Percentiles rank a stretch among this genome's conserved stretches.
Conservation (phyloP, 2,113 vertebrate species). For the Oncorhynchus kisutch region DNA sequence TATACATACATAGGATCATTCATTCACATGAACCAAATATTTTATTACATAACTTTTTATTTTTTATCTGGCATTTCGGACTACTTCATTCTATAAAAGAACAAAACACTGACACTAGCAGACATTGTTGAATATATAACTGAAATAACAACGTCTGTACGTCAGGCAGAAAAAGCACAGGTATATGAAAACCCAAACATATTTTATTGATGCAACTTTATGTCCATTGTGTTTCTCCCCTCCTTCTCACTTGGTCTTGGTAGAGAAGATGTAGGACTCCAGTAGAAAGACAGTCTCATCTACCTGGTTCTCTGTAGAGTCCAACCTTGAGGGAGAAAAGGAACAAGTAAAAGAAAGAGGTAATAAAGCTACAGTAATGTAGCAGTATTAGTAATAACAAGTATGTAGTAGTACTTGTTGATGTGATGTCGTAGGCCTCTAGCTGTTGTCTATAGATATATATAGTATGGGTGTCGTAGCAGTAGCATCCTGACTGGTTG, state of each 20-base stretch:
- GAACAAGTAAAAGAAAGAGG: too few species aligned
- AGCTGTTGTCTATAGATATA: too few species aligned
- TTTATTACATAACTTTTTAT: slow-evolving; percentile 14
- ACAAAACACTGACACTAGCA: slow-evolving; percentile 28
- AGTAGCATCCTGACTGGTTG: too few species aligned
- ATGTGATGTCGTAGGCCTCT: too few species aligned
- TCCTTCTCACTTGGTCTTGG: slow-evolving; percentile 47
- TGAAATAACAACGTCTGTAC: neutral
- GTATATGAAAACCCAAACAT: too few species aligned
- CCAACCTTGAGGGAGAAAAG: slow-evolving; percentile 73
- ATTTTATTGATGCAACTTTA: too few species aligned
- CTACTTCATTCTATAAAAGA: slow-evolving; percentile 17
- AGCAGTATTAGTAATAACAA: too few species aligned
- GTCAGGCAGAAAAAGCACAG: neutral
- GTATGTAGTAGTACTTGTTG: too few species aligned
- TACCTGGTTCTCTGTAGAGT: slow-evolving; percentile 91
- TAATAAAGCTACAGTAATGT: neutral
- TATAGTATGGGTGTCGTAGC: too few species aligned
- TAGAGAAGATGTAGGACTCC: slow-evolving; percentile 77
- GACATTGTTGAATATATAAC: neutral
- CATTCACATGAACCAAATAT: neutral
- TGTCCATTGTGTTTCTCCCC: neutral
- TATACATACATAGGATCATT: neutral
- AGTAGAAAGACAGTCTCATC: slow-evolving; percentile 91
- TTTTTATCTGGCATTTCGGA: neutral